These are phyloP conservation scores for Camptogramma bilineatum DNA, from an alignment of 2,888 invertebrate genomes.

Conservation along the genomic window DNA sequence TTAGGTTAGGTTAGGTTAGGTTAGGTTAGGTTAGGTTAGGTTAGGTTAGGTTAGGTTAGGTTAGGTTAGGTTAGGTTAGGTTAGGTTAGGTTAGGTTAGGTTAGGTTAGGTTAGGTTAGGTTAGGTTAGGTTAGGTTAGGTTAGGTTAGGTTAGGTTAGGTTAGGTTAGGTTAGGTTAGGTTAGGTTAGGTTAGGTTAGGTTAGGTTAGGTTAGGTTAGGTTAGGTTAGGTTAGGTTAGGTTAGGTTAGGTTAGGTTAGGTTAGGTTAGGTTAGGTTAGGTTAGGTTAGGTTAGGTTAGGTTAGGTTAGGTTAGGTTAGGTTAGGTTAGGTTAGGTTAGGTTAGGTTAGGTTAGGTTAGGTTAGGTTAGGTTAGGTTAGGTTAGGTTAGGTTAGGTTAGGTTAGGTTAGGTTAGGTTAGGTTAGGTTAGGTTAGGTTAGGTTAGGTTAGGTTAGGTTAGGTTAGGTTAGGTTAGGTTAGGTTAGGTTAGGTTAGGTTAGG, in stretches of 20 bases:
- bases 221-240: constrained; percentile 24
- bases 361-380: constrained; percentile 21
- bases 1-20: constrained; percentile 27
- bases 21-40: constrained; percentile 26
- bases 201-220: constrained; percentile 23
- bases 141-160: constrained; percentile 24
- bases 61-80: constrained; percentile 27
- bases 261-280: constrained; percentile 24
- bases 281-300: constrained; percentile 24
- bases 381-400: constrained; percentile 18
- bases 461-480: constrained; percentile 20
- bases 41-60: constrained; percentile 27
- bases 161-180: constrained; percentile 20
- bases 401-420: constrained; percentile 21
- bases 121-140: constrained; percentile 26
- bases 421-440: constrained; percentile 21
- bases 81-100: constrained; percentile 27
- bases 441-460: constrained; percentile 21
- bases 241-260: constrained; percentile 24
- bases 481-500: constrained; percentile 20
- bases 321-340: constrained; percentile 22
- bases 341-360: constrained; percentile 21
- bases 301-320: constrained; percentile 24
- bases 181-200: constrained; percentile 19
- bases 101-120: constrained; percentile 23